Evolutionary conservation across 2,797 vertebrate species (phyloP).

Genomic region (Siniperca obscura): DNA sequence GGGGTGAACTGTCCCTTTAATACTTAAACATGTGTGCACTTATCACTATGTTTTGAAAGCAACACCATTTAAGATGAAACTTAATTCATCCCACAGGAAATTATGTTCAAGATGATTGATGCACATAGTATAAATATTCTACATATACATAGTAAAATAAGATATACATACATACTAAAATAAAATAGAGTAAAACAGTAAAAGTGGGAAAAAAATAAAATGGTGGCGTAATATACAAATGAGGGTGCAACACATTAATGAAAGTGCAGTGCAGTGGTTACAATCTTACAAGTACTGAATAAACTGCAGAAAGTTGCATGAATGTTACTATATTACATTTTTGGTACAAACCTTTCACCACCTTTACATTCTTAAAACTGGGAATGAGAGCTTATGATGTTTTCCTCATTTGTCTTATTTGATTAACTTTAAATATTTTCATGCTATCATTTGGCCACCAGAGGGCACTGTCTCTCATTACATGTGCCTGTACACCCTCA

Average conservation of each 20-base stretch:
- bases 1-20: no score
- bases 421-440: not conserved
- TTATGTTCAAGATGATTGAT: not conserved
- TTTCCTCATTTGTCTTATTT: no score
- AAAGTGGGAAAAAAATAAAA: no score
- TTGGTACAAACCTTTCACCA: no score
- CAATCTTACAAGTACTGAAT: not conserved
- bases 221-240: not conserved
- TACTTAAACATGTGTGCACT: no score
- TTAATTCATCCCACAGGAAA: not conserved
- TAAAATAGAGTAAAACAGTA: not conserved
- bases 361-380: no score
- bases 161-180: not conserved
- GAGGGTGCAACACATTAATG: no score
- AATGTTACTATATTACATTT: not conserved
- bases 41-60: not conserved
- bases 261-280: not conserved
- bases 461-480: conserved; percentile 64
- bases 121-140: not conserved
- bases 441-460: conserved; percentile 50
- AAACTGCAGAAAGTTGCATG: not conserved
- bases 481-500: not conserved
- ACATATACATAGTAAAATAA: not conserved
- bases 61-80: not conserved
- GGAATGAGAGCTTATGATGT: no score